Base-by-base conservation (phyloP, 2,113 vertebrate species). In the Epinephelus lanceolatus region DNA sequence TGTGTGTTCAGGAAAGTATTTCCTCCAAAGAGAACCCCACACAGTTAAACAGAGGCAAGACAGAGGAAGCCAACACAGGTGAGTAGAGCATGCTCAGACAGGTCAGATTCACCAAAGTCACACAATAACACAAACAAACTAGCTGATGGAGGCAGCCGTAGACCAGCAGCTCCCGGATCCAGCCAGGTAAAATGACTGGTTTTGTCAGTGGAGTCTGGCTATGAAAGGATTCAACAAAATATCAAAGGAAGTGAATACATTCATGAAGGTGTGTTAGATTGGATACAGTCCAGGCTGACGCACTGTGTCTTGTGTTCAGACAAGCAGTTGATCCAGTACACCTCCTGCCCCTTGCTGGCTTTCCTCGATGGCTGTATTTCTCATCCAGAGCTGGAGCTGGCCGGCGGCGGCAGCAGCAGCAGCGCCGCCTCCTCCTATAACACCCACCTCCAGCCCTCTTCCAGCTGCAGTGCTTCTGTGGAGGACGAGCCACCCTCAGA, bases 271-370 rank as follows among this genome's bases (percentile, higher is more conserved):
- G 33, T 19, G 17, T 12, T 51, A 1, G 18, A 21, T 15, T 33
- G 13, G 21, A 42, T 5, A 59, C 17, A 57, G 12, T 21, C 13
- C 60, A 25, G 19, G 25, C 53, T 12, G 19, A 57, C 37, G 14
- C 27, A 23, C 1, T 40, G 3, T 78, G 23, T 65, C 3, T 33
- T 63, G 1, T 78, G 21, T 76, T 65, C 60, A 98, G 98, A 97
- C 76, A 98, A 98, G 78, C 98, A 98, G 86, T 92, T 99, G 88
- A 96, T 99, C 90, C 98, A 99, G 92, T 99, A 98, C 86, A 99
- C 97, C 2, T 95, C 96, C 0, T 98, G 96, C 83, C 98, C 98
- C 53, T 95, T 99, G 80, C 93, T 99, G 84, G 97, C 97, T 59
- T 96, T 98, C 89, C 94, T 99, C 0, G 98, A 99, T 25, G 97